These are phyloP conservation scores for Corvus moneduloides DNA, from an alignment of 2,113 vertebrate genomes.

Conservation along the genomic window DNA sequence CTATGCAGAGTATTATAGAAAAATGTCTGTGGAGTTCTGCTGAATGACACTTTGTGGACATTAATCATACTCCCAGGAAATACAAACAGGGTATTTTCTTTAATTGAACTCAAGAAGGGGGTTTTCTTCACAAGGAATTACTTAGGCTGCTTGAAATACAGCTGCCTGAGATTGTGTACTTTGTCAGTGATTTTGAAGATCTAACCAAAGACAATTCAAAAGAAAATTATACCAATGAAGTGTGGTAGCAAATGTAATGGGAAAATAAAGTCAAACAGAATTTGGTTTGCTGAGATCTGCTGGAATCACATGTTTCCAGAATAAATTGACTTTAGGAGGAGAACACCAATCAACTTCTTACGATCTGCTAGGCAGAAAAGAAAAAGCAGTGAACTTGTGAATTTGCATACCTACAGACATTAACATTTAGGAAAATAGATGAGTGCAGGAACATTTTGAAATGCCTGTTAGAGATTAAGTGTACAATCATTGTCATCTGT, in stretches of 20 bases:
- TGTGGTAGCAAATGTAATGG: neutral
- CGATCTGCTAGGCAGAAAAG: neutral
- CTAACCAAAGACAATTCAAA: neutral
- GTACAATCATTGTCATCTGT: rapidly evolving
- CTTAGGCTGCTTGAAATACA: neutral
- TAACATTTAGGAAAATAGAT: neutral
- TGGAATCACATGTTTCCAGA: neutral
- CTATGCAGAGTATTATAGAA: neutral
- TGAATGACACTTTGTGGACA: neutral
- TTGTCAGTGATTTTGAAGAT: neutral
- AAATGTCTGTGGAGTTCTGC: neutral
- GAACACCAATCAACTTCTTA: neutral
- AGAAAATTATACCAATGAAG: neutral
- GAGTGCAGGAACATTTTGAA: neutral
- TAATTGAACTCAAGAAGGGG: neutral
- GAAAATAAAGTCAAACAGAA: neutral
- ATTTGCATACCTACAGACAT: neutral
- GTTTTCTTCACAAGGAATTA: neutral
- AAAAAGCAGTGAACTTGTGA: neutral
- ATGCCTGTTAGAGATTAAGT: neutral
- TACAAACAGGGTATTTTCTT: neutral
- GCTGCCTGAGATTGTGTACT: neutral
- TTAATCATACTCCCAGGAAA: neutral
- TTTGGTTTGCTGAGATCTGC: neutral
- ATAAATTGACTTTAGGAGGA: neutral